phyloP scores from a whole-genome alignment of 2,888 invertebrate genomes.

The Pyrrhosoma nymphula region DNA sequence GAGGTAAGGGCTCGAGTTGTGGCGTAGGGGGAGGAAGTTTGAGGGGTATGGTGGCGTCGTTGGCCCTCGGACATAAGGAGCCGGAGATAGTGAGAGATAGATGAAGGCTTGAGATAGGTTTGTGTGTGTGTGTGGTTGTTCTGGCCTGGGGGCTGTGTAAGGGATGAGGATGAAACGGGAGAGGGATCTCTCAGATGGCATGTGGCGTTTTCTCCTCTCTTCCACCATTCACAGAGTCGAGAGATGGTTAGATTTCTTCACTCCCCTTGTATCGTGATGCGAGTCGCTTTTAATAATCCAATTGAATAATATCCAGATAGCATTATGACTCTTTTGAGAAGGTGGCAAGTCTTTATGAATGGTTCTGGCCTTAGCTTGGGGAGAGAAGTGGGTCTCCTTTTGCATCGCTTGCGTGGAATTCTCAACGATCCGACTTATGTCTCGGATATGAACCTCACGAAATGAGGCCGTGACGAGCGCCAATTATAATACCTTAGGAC shows the following conservation, averaged over 20 bases:
- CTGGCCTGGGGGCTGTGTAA: neutral
- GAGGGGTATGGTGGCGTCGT: neutral
- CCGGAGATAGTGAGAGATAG: constrained; percentile 24
- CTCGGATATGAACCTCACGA: neutral
- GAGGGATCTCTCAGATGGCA: neutral
- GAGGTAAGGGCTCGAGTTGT: constrained; percentile 71
- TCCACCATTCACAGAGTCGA: neutral
- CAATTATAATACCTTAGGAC: neutral
- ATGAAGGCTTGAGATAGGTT: constrained; percentile 21
- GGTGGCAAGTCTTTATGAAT: neutral
- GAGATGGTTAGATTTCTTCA: neutral
- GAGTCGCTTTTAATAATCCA: neutral
- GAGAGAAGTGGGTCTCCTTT: neutral
- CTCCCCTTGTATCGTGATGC: neutral
- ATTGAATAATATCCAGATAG: neutral
- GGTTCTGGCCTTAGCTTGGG: neutral
- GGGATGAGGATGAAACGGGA: constrained; percentile 5
- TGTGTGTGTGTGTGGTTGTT: neutral
- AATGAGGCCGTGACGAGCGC: neutral
- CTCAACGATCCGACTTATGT: neutral
- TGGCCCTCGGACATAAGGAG: constrained; percentile 57
- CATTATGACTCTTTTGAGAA: neutral
- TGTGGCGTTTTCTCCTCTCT: neutral
- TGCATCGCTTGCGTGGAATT: neutral
- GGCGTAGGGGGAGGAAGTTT: neutral